These are phyloP conservation scores for Urocolius indicus DNA, from an alignment of 2,113 vertebrate species.

Conservation along the genomic window DNA sequence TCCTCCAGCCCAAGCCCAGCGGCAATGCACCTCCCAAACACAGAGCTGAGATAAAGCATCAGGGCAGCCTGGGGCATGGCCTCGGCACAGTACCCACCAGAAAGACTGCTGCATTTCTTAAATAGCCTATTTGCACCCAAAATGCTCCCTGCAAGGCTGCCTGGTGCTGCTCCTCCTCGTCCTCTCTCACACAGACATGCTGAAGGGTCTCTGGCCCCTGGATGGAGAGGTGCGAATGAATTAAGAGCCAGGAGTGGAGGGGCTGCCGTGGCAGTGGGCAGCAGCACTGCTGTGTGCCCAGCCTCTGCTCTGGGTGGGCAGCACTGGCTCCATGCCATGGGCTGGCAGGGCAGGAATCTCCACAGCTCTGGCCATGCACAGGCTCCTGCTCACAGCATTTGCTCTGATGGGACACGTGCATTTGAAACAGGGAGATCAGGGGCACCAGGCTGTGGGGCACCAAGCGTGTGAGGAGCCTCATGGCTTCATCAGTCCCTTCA, in stretches of 20 bases:
- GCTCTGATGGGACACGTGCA: accelerated
- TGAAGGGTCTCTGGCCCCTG: neutral
- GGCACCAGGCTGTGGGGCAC: neutral
- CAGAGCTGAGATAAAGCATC: neutral
- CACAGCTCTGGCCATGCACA: accelerated
- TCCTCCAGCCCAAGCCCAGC: conserved; percentile 52
- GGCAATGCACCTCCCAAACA: neutral
- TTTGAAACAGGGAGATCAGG: neutral
- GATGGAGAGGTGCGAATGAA: neutral
- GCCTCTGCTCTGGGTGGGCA: neutral
- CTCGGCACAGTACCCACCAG: neutral
- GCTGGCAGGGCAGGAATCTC: neutral
- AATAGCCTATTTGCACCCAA: neutral
- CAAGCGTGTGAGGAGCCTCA: accelerated
- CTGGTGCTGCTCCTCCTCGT: neutral
- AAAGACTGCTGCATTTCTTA: neutral
- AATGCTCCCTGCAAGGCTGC: neutral
- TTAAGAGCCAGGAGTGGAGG: neutral
- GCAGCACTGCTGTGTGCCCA: neutral
- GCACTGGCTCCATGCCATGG: accelerated
- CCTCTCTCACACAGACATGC: neutral
- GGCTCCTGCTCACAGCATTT: neutral
- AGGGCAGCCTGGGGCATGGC: neutral
- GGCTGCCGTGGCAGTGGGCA: no score
- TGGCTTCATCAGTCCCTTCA: neutral